Base-by-base conservation (phyloP, 2,888 invertebrate species). In the Cremastinae sp. region DNA sequence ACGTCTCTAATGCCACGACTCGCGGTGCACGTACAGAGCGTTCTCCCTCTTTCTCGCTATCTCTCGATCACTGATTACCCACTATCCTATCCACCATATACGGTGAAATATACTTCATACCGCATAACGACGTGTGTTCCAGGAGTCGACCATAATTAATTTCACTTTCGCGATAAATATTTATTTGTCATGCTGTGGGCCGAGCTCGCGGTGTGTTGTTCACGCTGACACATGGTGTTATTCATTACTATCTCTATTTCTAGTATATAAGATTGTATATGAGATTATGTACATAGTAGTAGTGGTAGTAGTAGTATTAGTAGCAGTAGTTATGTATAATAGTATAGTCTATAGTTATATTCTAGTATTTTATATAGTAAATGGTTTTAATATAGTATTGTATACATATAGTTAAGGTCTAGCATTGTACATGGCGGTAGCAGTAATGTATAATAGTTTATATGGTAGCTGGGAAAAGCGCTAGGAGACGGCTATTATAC, bases 101-200 rank as follows among this genome's bases (percentile, higher is more conserved):
- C 14, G 55, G 16, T 51, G 56, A 56, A 39, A 75, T 43, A 62
- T 72, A 75, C 65, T 62, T 70, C 10, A 53, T 66, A 37, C 37
- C 10, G 12, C 14, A 49, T 56, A 71, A 71, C 71, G 75, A 74
- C 59, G 66, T 79, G 75, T 78, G 78, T 62, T 2, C 41, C 22
- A 64, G 66, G 20, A 71, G 59, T 70, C 69, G 51, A 59, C 68
- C 74, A 72, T 80, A 80, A 79, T 79, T 74, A 78, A 79, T 80
- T 80, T 80, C 80, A 80, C 79, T 80, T 79, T 75, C 74, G 73
- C 66, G 73, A 79, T 79, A 78, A 79, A 78, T 78, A 75, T 79
- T 78, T 78, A 78, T 78, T 74, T 79, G 78, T 62, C 75, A 16
- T 20, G 51, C 18, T 9, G n/a, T 39, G 49, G 35, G 65, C 58